Evolutionary conservation across 2,113 vertebrate genomes (phyloP).

Genomic region (Cheilinus undulatus): DNA sequence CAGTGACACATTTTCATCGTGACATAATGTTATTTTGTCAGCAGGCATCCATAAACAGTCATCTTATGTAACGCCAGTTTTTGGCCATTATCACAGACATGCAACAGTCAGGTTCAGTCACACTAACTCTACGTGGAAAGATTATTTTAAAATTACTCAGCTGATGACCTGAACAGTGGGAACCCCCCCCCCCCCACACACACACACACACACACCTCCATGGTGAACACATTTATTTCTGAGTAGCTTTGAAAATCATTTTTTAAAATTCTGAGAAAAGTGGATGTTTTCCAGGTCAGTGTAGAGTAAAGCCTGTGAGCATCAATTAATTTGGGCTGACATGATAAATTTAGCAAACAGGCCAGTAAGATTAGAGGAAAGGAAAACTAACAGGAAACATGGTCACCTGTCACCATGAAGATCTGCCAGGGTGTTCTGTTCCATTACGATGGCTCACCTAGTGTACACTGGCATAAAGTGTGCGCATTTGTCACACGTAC

Average conservation of each 20-base stretch:
- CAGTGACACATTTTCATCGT: constrained; percentile 46
- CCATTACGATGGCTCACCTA: background rate
- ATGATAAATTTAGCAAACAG: constrained; percentile 23
- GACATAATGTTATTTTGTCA: constrained; percentile 54
- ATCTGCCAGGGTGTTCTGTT: constrained; percentile 14
- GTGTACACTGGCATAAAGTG: no score
- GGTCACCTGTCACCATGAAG: constrained; percentile 13
- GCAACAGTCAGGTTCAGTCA: background rate
- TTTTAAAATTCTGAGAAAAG: no score
- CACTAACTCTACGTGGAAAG: background rate
- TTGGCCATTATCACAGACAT: constrained; percentile 15
- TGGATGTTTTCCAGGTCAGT: constrained; percentile 25
- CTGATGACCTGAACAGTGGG: background rate
- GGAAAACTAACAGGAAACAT: constrained; percentile 5
- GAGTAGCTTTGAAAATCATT: no score
- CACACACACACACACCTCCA: no score
- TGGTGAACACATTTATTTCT: no score
- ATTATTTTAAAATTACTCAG: background rate
- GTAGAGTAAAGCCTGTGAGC: constrained; percentile 1
- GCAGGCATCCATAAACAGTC: constrained; percentile 47
- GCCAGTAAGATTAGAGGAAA: constrained; percentile 8
- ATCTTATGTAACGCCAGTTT: constrained; percentile 17
- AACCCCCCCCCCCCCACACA: no score
- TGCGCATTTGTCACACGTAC: no score
- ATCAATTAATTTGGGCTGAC: constrained; percentile 7